A percentile compares a stretch with the other conserved stretches of the same genome.
Evolutionary conservation across 2,888 invertebrate species (phyloP).

Genomic region (Agrotis segetum): DNA sequence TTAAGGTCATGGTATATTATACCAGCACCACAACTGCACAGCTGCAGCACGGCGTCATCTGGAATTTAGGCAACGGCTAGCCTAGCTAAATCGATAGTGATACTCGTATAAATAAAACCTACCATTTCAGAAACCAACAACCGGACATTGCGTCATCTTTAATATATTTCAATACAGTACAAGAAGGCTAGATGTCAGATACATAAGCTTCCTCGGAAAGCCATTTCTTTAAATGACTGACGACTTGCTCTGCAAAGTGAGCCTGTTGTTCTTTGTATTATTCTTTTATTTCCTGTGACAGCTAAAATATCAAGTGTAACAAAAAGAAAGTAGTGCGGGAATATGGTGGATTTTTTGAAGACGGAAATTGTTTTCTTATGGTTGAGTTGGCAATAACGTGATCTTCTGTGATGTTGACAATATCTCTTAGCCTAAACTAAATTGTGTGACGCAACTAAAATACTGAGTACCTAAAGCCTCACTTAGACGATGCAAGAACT

Average conservation of each 20-base stretch:
- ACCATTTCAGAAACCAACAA: background rate
- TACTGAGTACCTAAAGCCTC: no score
- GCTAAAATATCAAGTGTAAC: conserved; percentile 12
- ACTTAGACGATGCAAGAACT: no score
- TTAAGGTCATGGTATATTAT: no score
- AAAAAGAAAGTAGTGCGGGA: background rate
- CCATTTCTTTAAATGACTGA: conserved; percentile 55
- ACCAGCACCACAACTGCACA: no score
- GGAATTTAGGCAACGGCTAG: no score
- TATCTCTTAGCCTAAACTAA: background rate
- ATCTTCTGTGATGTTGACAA: background rate
- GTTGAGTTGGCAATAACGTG: background rate
- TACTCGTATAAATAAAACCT: no score
- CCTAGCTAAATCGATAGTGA: no score
- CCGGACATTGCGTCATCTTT: background rate
- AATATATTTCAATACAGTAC: conserved; percentile 22
- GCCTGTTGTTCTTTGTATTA: conserved; percentile 20
- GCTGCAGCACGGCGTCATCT: no score
- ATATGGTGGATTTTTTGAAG: background rate
- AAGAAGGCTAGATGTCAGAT: conserved; percentile 40
- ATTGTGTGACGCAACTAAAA: background rate
- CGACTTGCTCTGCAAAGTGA: conserved; percentile 36
- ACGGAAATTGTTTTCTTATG: background rate
- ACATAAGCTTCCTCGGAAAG: conserved; percentile 37
- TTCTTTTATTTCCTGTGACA: conserved; percentile 36